A percentile compares a stretch with the other conserved stretches of the same genome.
Conservation (phyloP, 1,140 invertebrate species). For the Hermetia illucens region DNA sequence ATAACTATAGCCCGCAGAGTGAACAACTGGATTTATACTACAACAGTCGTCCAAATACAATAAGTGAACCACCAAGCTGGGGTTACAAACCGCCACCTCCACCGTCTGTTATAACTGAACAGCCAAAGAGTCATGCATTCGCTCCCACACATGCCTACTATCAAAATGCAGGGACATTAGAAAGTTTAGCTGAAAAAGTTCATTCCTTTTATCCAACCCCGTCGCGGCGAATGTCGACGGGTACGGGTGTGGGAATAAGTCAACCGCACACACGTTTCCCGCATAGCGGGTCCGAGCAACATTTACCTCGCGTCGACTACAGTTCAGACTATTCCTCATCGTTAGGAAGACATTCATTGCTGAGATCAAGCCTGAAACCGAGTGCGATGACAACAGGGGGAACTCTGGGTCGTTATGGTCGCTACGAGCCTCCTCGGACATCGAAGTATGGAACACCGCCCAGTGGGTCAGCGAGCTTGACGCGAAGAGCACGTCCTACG, state of each 20-base stretch:
- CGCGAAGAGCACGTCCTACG: slow-evolving; percentile 53
- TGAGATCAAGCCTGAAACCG: slow-evolving; percentile 56
- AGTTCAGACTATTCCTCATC: slow-evolving; percentile 49
- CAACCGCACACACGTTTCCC: slow-evolving; percentile 39
- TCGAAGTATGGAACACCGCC: slow-evolving; percentile 23
- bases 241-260: slow-evolving; percentile 27
- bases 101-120: slow-evolving; percentile 74
- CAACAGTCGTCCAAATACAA: slow-evolving; percentile 48
- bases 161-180: slow-evolving; percentile 64
- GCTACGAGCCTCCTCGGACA: slow-evolving; percentile 24
- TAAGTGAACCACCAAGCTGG: slow-evolving; percentile 33
- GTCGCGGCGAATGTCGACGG: slow-evolving; percentile 41
- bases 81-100: slow-evolving; percentile 50
- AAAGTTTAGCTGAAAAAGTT: slow-evolving; percentile 79
- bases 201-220: slow-evolving; percentile 63
- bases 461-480: slow-evolving; percentile 34
- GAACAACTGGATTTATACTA: slow-evolving; percentile 69
- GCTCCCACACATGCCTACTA: slow-evolving; percentile 66
- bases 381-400: slow-evolving; percentile 20
- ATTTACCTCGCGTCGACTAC: slow-evolving; percentile 67
- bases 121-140: slow-evolving; percentile 70
- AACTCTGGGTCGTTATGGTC: slow-evolving; percentile 27
- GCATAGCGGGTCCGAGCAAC: slow-evolving; percentile 71
- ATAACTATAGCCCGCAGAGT: slow-evolving; percentile 44
- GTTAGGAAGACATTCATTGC: slow-evolving; percentile 55